These are phyloP conservation scores for Isurus oxyrinchus DNA, from an alignment of 2,113 vertebrate genomes.

Conservation along the genomic window DNA sequence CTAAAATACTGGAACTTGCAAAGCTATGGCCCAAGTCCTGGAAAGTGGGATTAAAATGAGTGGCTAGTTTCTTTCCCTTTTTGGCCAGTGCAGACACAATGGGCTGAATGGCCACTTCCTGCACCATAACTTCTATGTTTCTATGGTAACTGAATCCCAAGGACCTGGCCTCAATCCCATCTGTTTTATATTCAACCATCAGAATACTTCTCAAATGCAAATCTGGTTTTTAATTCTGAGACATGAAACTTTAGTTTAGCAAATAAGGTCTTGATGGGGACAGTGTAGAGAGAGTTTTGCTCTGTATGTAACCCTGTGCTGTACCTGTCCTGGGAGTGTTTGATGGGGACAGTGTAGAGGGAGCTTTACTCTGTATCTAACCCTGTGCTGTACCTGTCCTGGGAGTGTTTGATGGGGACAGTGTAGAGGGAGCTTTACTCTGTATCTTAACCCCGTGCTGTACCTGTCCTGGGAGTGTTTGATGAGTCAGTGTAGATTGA, in stretches of 20 bases:
- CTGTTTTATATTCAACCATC: no score
- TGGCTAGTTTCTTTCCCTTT: no score
- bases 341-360: background rate
- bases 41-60: no score
- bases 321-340: no score
- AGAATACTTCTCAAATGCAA: background rate
- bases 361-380: slow-evolving; percentile 16
- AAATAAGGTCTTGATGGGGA: background rate
- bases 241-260: background rate
- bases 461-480: background rate
- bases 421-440: background rate
- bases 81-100: no score
- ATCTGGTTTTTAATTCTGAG: background rate
- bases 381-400: no score
- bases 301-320: background rate
- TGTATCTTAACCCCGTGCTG: background rate
- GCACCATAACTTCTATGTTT: no score
- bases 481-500: background rate
- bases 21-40: no score
- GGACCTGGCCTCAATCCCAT: background rate
- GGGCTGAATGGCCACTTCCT: no score
- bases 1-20: no score
- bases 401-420: background rate
- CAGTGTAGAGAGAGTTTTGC: background rate
- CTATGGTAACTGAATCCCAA: background rate